These are phyloP conservation scores for Aphidius ervi DNA, from an alignment of 1,140 invertebrate species.

Conservation along the genomic window DNA sequence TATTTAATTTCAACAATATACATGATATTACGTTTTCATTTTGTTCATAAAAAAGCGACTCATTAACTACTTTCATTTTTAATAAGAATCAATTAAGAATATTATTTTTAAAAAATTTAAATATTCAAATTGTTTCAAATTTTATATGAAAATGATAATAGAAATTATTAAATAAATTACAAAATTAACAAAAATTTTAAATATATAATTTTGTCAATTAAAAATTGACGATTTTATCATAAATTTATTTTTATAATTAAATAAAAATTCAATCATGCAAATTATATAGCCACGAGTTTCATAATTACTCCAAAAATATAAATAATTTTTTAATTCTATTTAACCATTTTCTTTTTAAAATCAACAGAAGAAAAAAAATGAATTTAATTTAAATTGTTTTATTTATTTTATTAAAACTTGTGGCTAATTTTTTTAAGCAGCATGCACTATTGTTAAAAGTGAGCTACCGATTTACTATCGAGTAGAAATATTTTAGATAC, in stretches of 20 bases:
- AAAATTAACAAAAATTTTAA: constrained; percentile 14
- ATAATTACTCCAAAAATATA: constrained; percentile 6
- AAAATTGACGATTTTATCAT: neutral
- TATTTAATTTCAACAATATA: neutral
- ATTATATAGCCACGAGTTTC: constrained; percentile 26
- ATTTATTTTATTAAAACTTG: constrained; percentile 35
- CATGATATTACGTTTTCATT: constrained; percentile 24
- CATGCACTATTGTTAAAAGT: constrained; percentile 56
- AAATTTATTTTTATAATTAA: neutral
- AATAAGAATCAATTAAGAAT: constrained; percentile 4
- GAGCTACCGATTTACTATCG: constrained; percentile 52
- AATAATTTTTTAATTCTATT: too few relatives aligned
- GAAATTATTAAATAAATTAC: constrained; percentile 19
- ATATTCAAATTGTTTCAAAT: constrained; percentile 10
- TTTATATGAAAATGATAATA: neutral
- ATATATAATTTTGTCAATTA: constrained; percentile 7
- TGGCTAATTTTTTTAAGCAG: constrained; percentile 37
- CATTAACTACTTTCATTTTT: neutral
- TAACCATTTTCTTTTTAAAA: too few relatives aligned
- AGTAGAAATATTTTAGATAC: constrained; percentile 51
- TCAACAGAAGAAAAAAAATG: too few relatives aligned
- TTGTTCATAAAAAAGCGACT: constrained; percentile 6
- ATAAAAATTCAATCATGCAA: constrained; percentile 14
- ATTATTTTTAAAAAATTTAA: neutral
- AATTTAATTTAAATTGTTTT: too few relatives aligned